Conservation (phyloP, 2,113 vertebrate genomes). For the Procavia capensis region DNA sequence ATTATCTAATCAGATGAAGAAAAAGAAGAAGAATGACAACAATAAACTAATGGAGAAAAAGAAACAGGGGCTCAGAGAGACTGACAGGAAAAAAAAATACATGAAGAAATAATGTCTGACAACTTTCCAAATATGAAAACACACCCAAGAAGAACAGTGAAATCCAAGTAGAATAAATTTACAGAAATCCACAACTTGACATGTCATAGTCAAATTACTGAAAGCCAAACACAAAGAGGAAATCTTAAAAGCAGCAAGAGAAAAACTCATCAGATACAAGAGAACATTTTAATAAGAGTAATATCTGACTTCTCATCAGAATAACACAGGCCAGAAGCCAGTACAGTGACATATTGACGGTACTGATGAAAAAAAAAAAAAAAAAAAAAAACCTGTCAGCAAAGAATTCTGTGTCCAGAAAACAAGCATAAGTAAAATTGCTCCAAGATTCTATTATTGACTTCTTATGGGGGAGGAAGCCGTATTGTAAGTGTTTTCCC, state of each 20-base stretch:
- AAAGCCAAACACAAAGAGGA: slow-evolving; percentile 42
- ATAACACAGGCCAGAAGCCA: neutral
- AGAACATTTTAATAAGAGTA: neutral
- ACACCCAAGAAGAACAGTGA: neutral
- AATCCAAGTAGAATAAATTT: slow-evolving; percentile 3
- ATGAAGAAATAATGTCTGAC: slow-evolving; percentile 13
- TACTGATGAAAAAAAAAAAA: neutral
- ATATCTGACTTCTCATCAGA: neutral
- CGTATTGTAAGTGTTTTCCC: neutral
- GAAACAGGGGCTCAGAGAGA: neutral
- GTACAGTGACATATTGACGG: neutral
- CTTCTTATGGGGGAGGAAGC: neutral
- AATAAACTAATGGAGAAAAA: neutral
- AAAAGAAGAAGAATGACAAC: slow-evolving; percentile 14
- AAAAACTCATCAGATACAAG: neutral
- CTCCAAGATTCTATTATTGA: neutral
- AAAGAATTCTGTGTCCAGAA: neutral
- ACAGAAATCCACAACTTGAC: neutral
- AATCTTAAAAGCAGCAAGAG: slow-evolving; percentile 22
- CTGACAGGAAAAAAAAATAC: neutral
- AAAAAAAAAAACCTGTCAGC: neutral
- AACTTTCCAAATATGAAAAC: slow-evolving; percentile 27
- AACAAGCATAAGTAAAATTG: neutral
- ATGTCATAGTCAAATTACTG: neutral
- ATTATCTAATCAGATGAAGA: slow-evolving; percentile 37